Percentiles rank a stretch among this genome's conserved stretches.
Conservation (phyloP, 2,113 vertebrate species). For the Morone chrysops region DNA sequence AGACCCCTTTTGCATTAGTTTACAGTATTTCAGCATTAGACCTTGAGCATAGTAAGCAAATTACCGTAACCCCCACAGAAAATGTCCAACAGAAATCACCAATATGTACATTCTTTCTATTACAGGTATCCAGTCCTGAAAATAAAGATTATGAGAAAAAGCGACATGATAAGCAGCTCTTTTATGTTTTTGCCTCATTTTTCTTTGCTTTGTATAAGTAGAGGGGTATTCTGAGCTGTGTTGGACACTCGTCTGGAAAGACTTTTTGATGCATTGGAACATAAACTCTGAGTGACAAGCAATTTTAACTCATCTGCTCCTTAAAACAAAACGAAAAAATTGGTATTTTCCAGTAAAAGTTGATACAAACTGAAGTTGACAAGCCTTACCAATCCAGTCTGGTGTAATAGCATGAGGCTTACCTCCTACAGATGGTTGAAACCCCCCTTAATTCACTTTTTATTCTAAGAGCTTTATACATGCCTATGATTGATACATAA, state of each 20-base stretch:
- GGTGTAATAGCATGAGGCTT: too few relatives aligned
- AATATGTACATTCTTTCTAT: background rate
- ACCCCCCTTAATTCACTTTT: too few relatives aligned
- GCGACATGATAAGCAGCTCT: background rate
- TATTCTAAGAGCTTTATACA: background rate
- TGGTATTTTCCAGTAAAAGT: too few relatives aligned
- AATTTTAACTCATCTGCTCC: background rate
- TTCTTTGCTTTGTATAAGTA: background rate
- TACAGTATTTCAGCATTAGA: background rate
- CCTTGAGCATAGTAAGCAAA: background rate
- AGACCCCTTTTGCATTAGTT: constrained; percentile 25
- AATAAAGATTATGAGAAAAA: background rate
- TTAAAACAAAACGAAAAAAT: background rate
- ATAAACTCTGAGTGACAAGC: background rate
- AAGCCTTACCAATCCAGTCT: too few relatives aligned
- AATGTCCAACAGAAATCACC: background rate
- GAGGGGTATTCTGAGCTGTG: background rate
- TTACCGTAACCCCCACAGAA: background rate
- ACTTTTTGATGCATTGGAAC: too few relatives aligned
- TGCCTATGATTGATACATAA: background rate
- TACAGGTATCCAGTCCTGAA: background rate
- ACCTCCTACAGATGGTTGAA: background rate
- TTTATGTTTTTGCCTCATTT: background rate
- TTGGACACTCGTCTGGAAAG: background rate
- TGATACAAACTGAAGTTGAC: too few relatives aligned